Evolutionary conservation across 2,797 vertebrate genomes (phyloP).

Genomic region (Enteromius thamalakanensis): DNA sequence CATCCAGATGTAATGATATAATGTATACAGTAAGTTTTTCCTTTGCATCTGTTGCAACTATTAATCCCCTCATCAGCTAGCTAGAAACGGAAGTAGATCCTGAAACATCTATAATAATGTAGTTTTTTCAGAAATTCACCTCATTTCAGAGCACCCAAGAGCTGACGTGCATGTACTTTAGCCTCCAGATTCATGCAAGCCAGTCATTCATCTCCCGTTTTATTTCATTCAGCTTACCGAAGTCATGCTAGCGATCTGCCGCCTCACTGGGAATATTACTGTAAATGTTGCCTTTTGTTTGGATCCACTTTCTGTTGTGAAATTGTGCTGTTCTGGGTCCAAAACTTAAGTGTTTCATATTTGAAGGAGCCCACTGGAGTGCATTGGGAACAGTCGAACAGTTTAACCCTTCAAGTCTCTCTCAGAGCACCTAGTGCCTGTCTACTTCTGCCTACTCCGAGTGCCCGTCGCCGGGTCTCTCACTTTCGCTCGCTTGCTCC

Average conservation of each 20-base stretch:
- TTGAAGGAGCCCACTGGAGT: slow-evolving; percentile 28
- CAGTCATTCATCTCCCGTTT: slow-evolving; percentile 34
- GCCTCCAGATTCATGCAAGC: slow-evolving; percentile 39
- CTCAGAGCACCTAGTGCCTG: slow-evolving; percentile 77
- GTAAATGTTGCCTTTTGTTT: slow-evolving; percentile 50
- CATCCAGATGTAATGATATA: slow-evolving; percentile 39
- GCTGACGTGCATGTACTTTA: slow-evolving; percentile 37
- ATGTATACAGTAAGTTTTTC: slow-evolving; percentile 36
- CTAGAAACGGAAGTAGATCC: slow-evolving; percentile 25
- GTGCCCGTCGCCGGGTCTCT: slow-evolving; percentile 69
- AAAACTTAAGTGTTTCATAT: slow-evolving; percentile 43
- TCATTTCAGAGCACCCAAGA: slow-evolving; percentile 34
- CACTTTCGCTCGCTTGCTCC: slow-evolving; percentile 34
- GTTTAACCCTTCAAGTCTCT: slow-evolving; percentile 64
- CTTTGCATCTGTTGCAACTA: slow-evolving; percentile 38
- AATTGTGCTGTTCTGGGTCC: slow-evolving; percentile 53
- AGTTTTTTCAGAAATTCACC: slow-evolving; percentile 28
- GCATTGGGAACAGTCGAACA: slow-evolving; percentile 52
- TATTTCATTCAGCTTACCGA: slow-evolving; percentile 28
- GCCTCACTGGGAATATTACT: slow-evolving; percentile 38
- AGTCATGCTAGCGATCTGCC: slow-evolving; percentile 26
- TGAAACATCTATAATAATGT: slow-evolving; percentile 35
- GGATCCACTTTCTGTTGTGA: slow-evolving; percentile 53
- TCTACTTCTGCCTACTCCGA: slow-evolving; percentile 78
- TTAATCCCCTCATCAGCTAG: slow-evolving; percentile 33